A percentile compares a stretch with the other conserved stretches of the same genome.
Conservation (phyloP, 1,140 invertebrate genomes). For the Anthonomus grandis region DNA sequence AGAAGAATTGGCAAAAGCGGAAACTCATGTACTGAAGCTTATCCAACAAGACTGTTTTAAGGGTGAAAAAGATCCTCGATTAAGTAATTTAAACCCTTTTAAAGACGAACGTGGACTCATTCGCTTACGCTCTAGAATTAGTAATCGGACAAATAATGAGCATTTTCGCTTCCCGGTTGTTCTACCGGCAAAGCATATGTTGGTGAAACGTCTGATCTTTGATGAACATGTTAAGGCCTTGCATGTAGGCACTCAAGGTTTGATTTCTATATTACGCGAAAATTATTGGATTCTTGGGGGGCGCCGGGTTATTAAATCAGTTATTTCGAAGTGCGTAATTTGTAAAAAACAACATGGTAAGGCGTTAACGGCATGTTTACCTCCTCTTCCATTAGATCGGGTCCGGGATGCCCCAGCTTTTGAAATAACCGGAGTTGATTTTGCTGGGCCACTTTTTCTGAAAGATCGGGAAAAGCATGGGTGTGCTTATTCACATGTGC, state of each 20-base stretch:
- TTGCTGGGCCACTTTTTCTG: slow-evolving; percentile 33
- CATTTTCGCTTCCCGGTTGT: slow-evolving; percentile 35
- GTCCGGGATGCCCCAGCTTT: slow-evolving; percentile 35
- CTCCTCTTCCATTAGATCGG: slow-evolving; percentile 27
- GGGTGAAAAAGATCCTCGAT: slow-evolving; percentile 10
- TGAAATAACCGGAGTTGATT: slow-evolving; percentile 28
- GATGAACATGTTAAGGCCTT: slow-evolving; percentile 30
- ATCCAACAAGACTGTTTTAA: slow-evolving; percentile 21
- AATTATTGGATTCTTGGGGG: slow-evolving; percentile 8
- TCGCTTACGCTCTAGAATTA: slow-evolving; percentile 34
- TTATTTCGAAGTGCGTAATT: slow-evolving; percentile 13
- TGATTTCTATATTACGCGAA: slow-evolving; percentile 12
- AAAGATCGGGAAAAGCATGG: slow-evolving; percentile 35
- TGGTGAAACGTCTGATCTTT: slow-evolving; percentile 14
- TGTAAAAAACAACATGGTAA: slow-evolving; percentile 15
- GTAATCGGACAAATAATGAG: slow-evolving; percentile 27
- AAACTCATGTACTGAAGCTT: slow-evolving; percentile 28
- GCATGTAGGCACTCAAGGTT: slow-evolving; percentile 32
- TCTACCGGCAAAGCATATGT: slow-evolving; percentile 34
- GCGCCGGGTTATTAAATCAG: slow-evolving; percentile 4
- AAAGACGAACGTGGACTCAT: slow-evolving; percentile 32
- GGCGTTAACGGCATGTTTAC: background rate
- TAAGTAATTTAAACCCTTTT: slow-evolving; percentile 23
- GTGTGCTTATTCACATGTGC: slow-evolving; percentile 40
- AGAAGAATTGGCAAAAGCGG: slow-evolving; percentile 27